Evolutionary conservation across 2,797 vertebrate genomes (phyloP).

Genomic region (Clarias laeviceps): DNA sequence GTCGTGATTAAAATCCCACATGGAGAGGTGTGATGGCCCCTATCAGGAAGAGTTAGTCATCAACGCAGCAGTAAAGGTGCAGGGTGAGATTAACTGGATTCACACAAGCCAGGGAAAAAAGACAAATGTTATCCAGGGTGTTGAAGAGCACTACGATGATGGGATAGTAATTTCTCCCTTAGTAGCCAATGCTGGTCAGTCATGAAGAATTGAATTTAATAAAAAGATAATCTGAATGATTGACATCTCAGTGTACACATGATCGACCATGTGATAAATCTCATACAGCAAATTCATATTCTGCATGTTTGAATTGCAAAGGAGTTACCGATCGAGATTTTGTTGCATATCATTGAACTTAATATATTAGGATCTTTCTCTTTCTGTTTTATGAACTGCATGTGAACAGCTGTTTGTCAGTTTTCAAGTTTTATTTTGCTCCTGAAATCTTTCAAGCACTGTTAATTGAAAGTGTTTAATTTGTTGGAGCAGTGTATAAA

Average conservation of each 20-base stretch:
- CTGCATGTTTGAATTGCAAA: neutral
- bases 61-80: conserved; percentile 26
- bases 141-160: neutral
- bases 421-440: conserved; percentile 17
- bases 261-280: neutral
- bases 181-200: neutral
- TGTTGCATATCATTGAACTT: conserved; percentile 13
- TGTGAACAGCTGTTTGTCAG: conserved; percentile 34
- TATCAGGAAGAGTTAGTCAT: conserved; percentile 38
- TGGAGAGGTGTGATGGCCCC: conserved; percentile 13
- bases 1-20: conserved; percentile 42
- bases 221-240: conserved; percentile 11
- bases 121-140: neutral
- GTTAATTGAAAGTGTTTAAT: conserved; percentile 56
- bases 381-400: conserved; percentile 1
- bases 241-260: neutral
- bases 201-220: conserved; percentile 15
- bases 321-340: neutral
- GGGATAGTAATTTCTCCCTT: neutral
- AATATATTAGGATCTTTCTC: conserved; percentile 9
- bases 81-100: conserved; percentile 16
- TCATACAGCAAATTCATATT: conserved; percentile 18
- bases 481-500: conserved; percentile 51
- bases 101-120: conserved; percentile 10
- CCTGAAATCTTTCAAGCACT: conserved; percentile 16